Base-by-base conservation (phyloP, 2,888 invertebrate species). In the Polydrusus pterygomalis region DNA sequence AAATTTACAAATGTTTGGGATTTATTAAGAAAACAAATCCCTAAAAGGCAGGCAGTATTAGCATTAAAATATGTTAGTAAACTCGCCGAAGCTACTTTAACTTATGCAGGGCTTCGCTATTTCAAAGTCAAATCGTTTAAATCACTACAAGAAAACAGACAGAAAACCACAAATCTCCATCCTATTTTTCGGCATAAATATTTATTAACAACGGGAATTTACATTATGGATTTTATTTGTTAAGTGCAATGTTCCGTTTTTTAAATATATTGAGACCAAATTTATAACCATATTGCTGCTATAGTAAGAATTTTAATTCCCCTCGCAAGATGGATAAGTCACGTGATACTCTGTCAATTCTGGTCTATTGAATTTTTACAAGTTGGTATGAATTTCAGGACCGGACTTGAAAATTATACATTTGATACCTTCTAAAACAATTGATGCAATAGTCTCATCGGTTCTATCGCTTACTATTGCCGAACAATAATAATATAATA, bases 111-210 rank as follows among this genome's bases (percentile, higher is more conserved):
- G 2, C 38, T 60, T 11, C 2, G 63, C 34, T 47, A 49, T 65
- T 65, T 65, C 13, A 51, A 65, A 65, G 65, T 65, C 65, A 65
- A 65, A 65, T 65, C 30, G 65, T 25, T 30, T 63, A 51, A 49
- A 65, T 49, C 65, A 38, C 49, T 65, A 49, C 34, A 49, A 20
- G 43, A 65, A 65, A 65, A 49, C 15, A 13, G 65, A 49, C 47
- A 51, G n/a, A 8, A 30, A 34, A 34, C 49, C 65, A 51, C 47
- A 65, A 49, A 49, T 47, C 51, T 60, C 15, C n/a, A 43, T 43
- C 43, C 8, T 20, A n/a, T 65, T 34, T 65, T 15, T 11, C 38
- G 7, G 17, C 47, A 47, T 64, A 64, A 64, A 64, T 64, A 47
- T 49, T 65, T 65, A 65, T 65, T 38, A 34, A 11, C 25, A 49